Percentiles rank a stretch among this genome's conserved stretches.
phyloP scores from a whole-genome alignment of 1,140 invertebrate species.

The Lasaia peninsularis region DNA sequence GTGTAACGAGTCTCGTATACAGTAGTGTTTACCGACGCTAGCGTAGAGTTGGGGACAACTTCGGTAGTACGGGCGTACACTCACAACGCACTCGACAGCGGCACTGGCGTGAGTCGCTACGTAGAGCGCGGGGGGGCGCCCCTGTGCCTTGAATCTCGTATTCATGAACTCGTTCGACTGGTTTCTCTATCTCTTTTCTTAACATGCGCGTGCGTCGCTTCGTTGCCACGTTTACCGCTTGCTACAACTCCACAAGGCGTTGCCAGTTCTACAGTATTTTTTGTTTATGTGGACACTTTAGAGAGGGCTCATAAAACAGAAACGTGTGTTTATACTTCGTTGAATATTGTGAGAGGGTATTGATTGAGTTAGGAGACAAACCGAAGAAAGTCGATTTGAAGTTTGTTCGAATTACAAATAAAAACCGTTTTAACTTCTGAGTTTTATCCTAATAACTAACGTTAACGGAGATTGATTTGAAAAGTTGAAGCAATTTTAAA shows the following conservation, averaged over 20 bases:
- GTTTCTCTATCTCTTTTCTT: conserved; percentile 57
- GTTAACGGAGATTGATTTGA: too few relatives aligned
- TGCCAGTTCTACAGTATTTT: conserved; percentile 63
- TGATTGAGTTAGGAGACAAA: conserved; percentile 30
- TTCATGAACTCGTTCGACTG: conserved; percentile 53
- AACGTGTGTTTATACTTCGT: conserved; percentile 38
- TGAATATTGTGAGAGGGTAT: conserved; percentile 39
- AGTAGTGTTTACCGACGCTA: conserved; percentile 47
- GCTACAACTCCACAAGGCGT: conserved; percentile 37
- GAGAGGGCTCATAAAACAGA: conserved; percentile 69
- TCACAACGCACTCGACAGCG: conserved; percentile 44
- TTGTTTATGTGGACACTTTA: conserved; percentile 68
- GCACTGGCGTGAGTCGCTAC: conserved; percentile 45
- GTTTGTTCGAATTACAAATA: background rate
- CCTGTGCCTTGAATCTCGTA: conserved; percentile 25
- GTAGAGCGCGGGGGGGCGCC: conserved; percentile 38
- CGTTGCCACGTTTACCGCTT: conserved; percentile 53
- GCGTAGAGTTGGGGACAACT: conserved; percentile 26
- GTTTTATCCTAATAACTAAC: background rate
- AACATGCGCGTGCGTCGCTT: conserved; percentile 58
- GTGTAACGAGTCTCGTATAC: conserved; percentile 43
- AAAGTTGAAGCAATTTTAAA: too few relatives aligned
- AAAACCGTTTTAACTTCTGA: background rate
- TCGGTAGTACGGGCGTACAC: conserved; percentile 32
- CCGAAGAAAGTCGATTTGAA: conserved; percentile 1